Conservation (phyloP, 2,797 vertebrate species). For the Gobio occitaniae region DNA sequence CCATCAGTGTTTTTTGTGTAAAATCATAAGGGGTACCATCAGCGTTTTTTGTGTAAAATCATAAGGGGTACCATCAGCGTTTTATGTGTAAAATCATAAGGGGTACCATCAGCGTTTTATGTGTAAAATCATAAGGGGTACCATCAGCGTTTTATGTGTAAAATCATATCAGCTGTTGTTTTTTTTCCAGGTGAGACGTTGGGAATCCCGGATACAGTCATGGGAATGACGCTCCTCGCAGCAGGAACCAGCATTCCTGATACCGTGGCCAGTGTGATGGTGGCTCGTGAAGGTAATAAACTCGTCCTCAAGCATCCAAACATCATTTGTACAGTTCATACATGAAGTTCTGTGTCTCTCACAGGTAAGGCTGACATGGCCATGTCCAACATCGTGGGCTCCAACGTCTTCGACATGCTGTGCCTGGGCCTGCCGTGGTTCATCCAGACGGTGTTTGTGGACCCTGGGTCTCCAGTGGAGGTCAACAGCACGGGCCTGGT, state of each 20-base stretch:
- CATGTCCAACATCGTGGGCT: slow-evolving; percentile 98
- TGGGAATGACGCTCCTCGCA: slow-evolving; percentile 96
- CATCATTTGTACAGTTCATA: not conserved
- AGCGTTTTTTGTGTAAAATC: too few relatives aligned
- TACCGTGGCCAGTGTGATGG: slow-evolving; percentile 93
- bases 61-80: too few relatives aligned
- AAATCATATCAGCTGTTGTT: not conserved
- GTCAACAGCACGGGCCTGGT: slow-evolving; percentile 92
- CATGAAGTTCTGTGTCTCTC: not conserved
- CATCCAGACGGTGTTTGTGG: slow-evolving; percentile 91
- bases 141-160: too few relatives aligned
- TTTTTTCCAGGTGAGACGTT: slow-evolving; percentile 87
- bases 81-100: too few relatives aligned
- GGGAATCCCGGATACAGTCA: slow-evolving; percentile 92
- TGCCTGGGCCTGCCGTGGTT: slow-evolving; percentile 97
- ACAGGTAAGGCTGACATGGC: slow-evolving; percentile 98
- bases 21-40: too few relatives aligned
- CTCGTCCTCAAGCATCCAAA: not conserved
- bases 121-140: too few relatives aligned
- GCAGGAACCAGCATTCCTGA: slow-evolving; percentile 98
- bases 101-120: too few relatives aligned
- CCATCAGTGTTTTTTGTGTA: too few relatives aligned
- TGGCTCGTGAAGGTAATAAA: slow-evolving; percentile 92
- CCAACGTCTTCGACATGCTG: slow-evolving; percentile 97
- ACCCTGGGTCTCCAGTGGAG: slow-evolving; percentile 82